These are phyloP conservation scores for Sarcoramphus papa DNA, from an alignment of 2,797 vertebrate species.

Conservation along the genomic window DNA sequence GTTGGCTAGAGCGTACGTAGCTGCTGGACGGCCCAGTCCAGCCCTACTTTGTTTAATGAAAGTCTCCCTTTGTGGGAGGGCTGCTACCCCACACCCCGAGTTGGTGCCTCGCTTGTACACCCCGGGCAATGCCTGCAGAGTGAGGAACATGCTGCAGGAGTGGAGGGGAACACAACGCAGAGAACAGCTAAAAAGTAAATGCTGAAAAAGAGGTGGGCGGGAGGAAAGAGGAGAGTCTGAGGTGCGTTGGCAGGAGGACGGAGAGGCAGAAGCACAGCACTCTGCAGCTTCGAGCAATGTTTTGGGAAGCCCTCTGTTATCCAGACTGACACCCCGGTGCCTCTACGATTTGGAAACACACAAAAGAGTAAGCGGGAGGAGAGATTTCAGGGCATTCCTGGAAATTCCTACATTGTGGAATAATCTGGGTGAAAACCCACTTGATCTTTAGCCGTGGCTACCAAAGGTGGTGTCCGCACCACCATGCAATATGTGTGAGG, in stretches of 20 bases:
- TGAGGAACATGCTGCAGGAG: fast-evolving
- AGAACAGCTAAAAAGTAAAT: neutral
- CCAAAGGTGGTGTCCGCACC: neutral
- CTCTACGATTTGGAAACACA: neutral
- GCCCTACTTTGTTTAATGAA: neutral
- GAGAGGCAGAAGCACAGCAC: neutral
- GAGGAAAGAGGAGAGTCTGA: neutral
- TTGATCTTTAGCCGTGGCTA: too few relatives aligned
- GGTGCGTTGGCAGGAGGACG: fast-evolving
- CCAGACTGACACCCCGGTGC: fast-evolving
- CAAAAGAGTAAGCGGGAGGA: neutral
- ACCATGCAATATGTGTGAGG: fast-evolving
- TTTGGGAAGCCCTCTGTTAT: neutral
- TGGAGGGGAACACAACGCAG: fast-evolving
- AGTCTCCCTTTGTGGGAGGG: neutral
- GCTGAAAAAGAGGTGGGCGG: neutral
- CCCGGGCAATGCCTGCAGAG: fast-evolving
- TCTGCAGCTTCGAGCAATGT: neutral
- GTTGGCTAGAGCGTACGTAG: neutral
- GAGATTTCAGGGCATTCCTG: neutral
- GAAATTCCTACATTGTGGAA: neutral
- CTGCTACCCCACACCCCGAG: neutral
- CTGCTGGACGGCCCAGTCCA: neutral
- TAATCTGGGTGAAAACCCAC: neutral
- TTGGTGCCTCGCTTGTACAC: neutral